Percentiles rank a stretch among this genome's conserved stretches.
Conservation (phyloP, 1,140 invertebrate genomes). For the Cardiocondyla obscurior region DNA sequence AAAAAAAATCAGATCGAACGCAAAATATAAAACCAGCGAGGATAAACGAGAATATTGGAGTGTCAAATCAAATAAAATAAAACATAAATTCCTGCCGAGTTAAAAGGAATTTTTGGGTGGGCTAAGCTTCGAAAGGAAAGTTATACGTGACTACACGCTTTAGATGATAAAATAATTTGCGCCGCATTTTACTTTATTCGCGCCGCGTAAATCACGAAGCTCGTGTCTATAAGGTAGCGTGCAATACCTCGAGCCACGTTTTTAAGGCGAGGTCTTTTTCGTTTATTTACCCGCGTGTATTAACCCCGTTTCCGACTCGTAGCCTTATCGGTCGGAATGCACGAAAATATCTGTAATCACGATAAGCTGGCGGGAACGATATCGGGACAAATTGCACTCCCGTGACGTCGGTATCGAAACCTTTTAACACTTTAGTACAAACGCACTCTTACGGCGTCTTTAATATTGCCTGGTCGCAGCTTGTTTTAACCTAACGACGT, state of each 20-base stretch:
- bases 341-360: conserved; percentile 20
- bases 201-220: neutral
- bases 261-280: neutral
- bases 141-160: neutral
- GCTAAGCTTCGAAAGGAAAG: neutral
- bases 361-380: neutral
- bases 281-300: neutral
- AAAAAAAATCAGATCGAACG: neutral
- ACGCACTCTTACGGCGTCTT: too few species aligned
- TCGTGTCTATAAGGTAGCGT: neutral
- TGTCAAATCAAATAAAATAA: neutral
- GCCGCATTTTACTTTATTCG: neutral
- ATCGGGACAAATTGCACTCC: neutral
- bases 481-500: neutral
- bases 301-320: neutral
- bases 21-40: too few species aligned
- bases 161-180: neutral
- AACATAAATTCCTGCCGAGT: neutral
- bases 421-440: neutral
- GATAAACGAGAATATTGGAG: neutral
- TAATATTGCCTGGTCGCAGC: neutral
- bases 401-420: neutral
- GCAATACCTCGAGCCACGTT: neutral
- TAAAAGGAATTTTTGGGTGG: neutral
- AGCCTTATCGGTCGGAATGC: neutral